These are phyloP conservation scores for Dynastes tityus DNA, from an alignment of 2,888 invertebrate species.

Conservation along the genomic window DNA sequence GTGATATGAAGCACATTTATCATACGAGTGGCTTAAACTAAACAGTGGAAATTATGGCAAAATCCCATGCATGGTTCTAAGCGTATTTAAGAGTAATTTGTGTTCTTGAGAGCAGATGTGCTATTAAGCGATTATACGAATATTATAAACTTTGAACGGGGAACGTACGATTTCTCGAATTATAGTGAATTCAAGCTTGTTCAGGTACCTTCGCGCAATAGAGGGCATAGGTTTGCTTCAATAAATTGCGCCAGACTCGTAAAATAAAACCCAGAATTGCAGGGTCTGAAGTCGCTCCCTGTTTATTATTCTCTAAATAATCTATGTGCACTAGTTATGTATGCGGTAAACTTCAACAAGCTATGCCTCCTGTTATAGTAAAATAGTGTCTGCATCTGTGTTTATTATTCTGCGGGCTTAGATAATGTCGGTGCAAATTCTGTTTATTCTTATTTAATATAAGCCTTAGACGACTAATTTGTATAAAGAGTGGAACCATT, in stretches of 20 bases:
- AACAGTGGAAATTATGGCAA: too few relatives aligned
- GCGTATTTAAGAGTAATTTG: background rate
- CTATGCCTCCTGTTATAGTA: too few relatives aligned
- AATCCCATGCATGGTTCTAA: too few relatives aligned
- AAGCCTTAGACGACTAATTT: too few relatives aligned
- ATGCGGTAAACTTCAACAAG: slow-evolving; percentile 3
- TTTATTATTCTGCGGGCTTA: too few relatives aligned
- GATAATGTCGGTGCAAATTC: too few relatives aligned
- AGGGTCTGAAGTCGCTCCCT: slow-evolving; percentile 4
- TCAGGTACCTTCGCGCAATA: background rate
- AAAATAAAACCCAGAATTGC: slow-evolving; percentile 23
- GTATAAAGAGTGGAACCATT: too few relatives aligned
- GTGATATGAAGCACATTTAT: too few relatives aligned
- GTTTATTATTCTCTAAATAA: slow-evolving; percentile 25
- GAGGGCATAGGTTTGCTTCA: background rate
- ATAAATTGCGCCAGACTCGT: slow-evolving; percentile 10
- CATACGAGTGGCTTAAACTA: too few relatives aligned
- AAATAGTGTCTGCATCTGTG: too few relatives aligned
- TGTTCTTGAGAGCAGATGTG: background rate
- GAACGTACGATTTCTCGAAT: background rate
- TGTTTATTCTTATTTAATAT: too few relatives aligned
- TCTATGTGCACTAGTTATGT: background rate
- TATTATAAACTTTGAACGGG: slow-evolving; percentile 11
- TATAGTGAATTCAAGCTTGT: background rate
- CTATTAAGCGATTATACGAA: background rate